Percentiles rank a stretch among this genome's conserved stretches.
phyloP scores from a whole-genome alignment of 2,888 invertebrate genomes.

The Diogma glabrata region DNA sequence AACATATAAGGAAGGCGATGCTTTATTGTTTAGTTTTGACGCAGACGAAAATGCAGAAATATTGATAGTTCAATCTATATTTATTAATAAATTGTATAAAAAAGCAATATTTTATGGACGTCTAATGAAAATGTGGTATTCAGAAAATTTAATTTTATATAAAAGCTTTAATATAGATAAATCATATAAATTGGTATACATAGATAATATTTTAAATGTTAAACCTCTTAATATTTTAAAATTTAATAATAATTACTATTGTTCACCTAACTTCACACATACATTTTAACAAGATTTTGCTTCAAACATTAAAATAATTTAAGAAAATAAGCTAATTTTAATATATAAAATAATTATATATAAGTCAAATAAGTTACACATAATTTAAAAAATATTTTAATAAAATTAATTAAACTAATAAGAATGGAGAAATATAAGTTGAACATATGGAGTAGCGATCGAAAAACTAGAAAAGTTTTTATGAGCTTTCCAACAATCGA shows the following conservation, averaged over 20 bases:
- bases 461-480: not conserved
- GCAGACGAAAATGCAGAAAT: not conserved
- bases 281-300: not conserved
- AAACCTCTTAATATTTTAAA: not conserved
- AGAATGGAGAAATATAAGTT: not conserved
- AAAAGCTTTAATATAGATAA: not conserved
- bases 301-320: not conserved
- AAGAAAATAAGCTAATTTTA: not conserved
- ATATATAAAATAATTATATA: not conserved
- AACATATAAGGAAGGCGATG: constrained; percentile 4
- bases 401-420: too few species aligned
- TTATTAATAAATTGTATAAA: constrained; percentile 1
- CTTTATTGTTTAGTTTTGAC: not conserved
- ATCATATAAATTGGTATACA: not conserved
- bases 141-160: not conserved
- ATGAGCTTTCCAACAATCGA: not conserved
- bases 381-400: too few species aligned
- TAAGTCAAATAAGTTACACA: not conserved
- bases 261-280: not conserved
- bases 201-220: not conserved
- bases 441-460: not conserved
- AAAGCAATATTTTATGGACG: not conserved
- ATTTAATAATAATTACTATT: not conserved
- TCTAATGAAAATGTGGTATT: not conserved
- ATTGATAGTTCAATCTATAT: not conserved